Base-by-base conservation (phyloP, 2,888 invertebrate species). In the Psococerastis gibbosa region DNA sequence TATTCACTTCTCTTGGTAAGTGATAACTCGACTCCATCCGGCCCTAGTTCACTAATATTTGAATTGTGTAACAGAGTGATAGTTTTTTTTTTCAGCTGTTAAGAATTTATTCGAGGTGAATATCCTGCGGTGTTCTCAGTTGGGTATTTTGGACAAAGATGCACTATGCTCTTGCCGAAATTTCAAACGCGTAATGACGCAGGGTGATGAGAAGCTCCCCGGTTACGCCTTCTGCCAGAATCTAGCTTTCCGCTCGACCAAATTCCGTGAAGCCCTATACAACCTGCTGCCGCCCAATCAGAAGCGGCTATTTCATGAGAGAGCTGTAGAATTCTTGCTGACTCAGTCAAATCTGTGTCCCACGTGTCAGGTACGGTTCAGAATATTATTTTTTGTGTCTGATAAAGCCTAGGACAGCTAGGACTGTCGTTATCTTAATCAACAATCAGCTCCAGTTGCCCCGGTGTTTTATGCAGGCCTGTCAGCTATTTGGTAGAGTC, bases 211-310 rank as follows among this genome's bases (percentile, higher is more conserved):
- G 3, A 23, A 60, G 48, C 54, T 69, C 35, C 69, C 71, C 0
- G 62, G 61, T 50, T 70, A 71, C 50, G 68, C 71, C 5, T 67
- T 66, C 55, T 74, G 74, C 53, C 68, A 66, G 54, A 56, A 70
- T 8, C 60, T 73, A 54, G 66, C 65, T 52, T 74, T 74, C 52
- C 66, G 63, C 54, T 66, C 63, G 48, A 63, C 59, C 47, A 63
- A 59, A 43, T 65, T 71, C 32, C 62, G 66, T 49, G 60, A 62
- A 46, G 62, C 68, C 1, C 66, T 70, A 45, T 71, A 73, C 50
- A 67, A 70, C 49, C 53, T 69, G 22, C 55, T 73, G 17, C 64
- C 69, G 1, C 56, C 64, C 6, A 67, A 66, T 49, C 70, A 72
- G 49, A 70, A 66, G 50, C 68, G 65, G 49, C 67, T 69, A 51